A percentile compares a stretch with the other conserved stretches of the same genome.
phyloP scores from a whole-genome alignment of 2,888 invertebrate genomes.

The Cancer borealis region DNA sequence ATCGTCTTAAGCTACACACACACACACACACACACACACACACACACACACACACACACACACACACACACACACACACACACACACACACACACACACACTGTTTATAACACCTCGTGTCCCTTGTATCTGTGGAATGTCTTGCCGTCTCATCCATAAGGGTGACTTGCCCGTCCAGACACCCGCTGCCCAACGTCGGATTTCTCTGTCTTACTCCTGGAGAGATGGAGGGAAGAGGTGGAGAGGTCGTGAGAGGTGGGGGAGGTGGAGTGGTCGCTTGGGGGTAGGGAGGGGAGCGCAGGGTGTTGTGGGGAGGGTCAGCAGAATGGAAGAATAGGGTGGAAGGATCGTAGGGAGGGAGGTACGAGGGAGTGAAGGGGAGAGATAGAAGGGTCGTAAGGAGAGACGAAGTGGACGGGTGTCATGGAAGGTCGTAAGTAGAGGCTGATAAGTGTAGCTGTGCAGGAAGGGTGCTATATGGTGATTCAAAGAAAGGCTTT shows the following conservation, averaged over 20 bases:
- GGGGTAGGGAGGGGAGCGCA: neutral
- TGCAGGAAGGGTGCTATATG: neutral
- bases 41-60: neutral
- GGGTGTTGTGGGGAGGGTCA: neutral
- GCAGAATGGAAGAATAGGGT: neutral
- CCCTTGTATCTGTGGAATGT: neutral
- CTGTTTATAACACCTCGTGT: neutral
- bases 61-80: too few species aligned
- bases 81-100: neutral
- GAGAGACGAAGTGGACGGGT: neutral
- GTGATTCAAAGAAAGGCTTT: neutral
- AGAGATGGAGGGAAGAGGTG: neutral
- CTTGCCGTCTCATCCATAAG: neutral
- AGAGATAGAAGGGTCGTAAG: neutral
- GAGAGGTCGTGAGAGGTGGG: neutral
- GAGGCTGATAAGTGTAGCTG: neutral
- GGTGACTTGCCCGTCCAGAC: neutral
- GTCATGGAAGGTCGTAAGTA: neutral
- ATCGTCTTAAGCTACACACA: neutral
- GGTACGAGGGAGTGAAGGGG: neutral
- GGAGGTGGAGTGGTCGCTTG: neutral
- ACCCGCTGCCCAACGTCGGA: neutral
- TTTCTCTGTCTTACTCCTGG: constrained; percentile 2
- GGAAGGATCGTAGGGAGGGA: neutral
- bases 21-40: neutral